Percentiles rank a stretch among this genome's conserved stretches.
Evolutionary conservation across 1,140 invertebrate genomes (phyloP).

Genomic region (Apis cerana): DNA sequence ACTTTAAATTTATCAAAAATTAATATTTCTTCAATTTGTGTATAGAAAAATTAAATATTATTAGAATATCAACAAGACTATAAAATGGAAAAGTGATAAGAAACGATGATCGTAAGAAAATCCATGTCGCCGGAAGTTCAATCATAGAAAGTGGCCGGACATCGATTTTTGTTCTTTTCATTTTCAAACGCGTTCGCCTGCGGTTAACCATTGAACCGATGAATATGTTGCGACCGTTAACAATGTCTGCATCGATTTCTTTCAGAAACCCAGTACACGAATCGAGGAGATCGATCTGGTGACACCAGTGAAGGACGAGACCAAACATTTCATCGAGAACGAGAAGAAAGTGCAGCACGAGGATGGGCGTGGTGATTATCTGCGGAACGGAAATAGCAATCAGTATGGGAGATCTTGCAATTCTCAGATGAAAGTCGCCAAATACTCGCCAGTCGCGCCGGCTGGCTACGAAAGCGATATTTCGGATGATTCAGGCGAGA

Average conservation of each 20-base stretch:
- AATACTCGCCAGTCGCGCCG: constrained; percentile 5
- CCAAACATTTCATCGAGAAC: constrained; percentile 29
- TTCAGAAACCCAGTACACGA: neutral
- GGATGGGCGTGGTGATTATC: neutral
- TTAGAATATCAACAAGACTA: no score
- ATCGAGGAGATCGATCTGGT: constrained; percentile 62
- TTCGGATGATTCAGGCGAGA: constrained; percentile 39
- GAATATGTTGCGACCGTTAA: neutral
- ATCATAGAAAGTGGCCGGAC: constrained; percentile 2
- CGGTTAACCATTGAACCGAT: constrained; percentile 21
- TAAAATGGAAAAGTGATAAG: no score
- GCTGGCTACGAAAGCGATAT: constrained; percentile 59
- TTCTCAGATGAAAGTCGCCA: neutral
- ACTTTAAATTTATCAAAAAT: no score
- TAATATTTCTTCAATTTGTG: no score
- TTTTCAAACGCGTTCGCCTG: neutral
- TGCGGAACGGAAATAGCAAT: constrained; percentile 1
- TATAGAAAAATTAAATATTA: neutral
- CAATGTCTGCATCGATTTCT: constrained; percentile 11
- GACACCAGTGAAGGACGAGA: constrained; percentile 44
- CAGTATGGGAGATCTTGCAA: neutral
- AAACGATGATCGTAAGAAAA: no score
- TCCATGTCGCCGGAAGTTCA: neutral
- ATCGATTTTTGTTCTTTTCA: neutral
- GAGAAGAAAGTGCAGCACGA: neutral